Conservation (phyloP, 2,888 invertebrate genomes). For the Mesorhabditis sp. region DNA sequence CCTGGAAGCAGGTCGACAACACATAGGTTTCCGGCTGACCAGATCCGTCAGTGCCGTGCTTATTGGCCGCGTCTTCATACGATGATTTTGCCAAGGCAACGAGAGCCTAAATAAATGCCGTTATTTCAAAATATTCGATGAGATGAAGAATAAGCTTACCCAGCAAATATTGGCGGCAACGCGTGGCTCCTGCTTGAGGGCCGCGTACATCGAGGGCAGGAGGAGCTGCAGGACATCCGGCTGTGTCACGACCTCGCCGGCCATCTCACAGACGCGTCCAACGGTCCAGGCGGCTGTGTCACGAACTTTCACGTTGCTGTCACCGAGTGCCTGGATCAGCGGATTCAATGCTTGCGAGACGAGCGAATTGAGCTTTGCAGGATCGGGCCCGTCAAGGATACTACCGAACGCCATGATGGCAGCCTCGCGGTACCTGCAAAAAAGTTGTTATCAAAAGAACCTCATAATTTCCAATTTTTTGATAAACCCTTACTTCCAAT, state of each 20-base stretch:
- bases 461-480: not conserved
- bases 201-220: constrained; percentile 65
- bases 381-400: constrained; percentile 85
- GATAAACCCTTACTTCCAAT: constrained; percentile 53
- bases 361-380: constrained; percentile 79
- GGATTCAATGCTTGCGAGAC: constrained; percentile 96
- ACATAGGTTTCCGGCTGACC: constrained; percentile 79
- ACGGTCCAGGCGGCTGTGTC: constrained; percentile 98
- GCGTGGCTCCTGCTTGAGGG: constrained; percentile 85
- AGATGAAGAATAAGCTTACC: constrained; percentile 63
- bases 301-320: constrained; percentile 74
- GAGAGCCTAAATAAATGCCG: constrained; percentile 67
- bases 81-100: constrained; percentile 93
- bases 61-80: constrained; percentile 76
- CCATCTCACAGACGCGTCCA: constrained; percentile 86
- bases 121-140: not conserved
- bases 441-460: not conserved
- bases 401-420: constrained; percentile 96
- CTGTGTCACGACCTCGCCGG: constrained; percentile 50
- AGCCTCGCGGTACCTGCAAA: constrained; percentile 72
- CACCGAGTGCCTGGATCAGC: constrained; percentile 88
- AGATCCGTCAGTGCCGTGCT: constrained; percentile 61
- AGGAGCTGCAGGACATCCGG: constrained; percentile 61
- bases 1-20: constrained; percentile 86
- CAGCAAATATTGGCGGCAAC: constrained; percentile 98